Percentiles rank a stretch among this genome's conserved stretches.
Conservation (phyloP, 2,113 vertebrate species). For the Tragelaphus imberbis region DNA sequence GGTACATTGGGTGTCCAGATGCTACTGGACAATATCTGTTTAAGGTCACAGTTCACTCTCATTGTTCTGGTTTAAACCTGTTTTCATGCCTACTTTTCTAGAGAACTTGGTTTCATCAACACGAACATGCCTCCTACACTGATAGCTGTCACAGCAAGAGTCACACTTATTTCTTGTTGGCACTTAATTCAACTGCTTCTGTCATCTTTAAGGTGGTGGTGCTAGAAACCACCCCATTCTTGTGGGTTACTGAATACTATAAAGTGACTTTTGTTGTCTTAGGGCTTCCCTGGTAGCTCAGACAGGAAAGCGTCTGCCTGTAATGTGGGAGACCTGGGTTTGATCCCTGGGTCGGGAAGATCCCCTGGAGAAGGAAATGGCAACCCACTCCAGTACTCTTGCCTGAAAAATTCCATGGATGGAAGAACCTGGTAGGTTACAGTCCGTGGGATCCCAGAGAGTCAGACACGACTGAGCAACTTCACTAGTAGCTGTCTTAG, state of each 20-base stretch:
- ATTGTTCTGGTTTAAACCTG: too few relatives aligned
- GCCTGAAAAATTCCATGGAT: neutral
- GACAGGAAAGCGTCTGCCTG: neutral
- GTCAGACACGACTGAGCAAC: neutral
- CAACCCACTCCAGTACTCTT: neutral
- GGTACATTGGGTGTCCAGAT: too few relatives aligned
- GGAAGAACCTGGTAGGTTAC: neutral
- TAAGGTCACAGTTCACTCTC: neutral
- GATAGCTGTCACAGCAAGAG: too few relatives aligned
- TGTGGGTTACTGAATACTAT: neutral
- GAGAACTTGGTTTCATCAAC: too few relatives aligned
- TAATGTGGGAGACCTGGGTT: neutral
- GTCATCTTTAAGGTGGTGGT: neutral
- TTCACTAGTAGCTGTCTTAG: neutral
- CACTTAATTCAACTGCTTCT: neutral
- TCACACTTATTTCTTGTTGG: too few relatives aligned
- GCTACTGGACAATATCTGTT: neutral
- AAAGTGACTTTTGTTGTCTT: neutral
- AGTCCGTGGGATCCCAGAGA: neutral
- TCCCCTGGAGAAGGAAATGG: neutral
- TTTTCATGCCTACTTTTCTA: too few relatives aligned
- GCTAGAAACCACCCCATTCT: neutral
- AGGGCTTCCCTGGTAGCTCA: neutral
- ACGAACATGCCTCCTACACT: too few relatives aligned
- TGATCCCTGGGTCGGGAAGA: accelerated